phyloP scores from a whole-genome alignment of 2,888 invertebrate species.

The Tribolium freemani region DNA sequence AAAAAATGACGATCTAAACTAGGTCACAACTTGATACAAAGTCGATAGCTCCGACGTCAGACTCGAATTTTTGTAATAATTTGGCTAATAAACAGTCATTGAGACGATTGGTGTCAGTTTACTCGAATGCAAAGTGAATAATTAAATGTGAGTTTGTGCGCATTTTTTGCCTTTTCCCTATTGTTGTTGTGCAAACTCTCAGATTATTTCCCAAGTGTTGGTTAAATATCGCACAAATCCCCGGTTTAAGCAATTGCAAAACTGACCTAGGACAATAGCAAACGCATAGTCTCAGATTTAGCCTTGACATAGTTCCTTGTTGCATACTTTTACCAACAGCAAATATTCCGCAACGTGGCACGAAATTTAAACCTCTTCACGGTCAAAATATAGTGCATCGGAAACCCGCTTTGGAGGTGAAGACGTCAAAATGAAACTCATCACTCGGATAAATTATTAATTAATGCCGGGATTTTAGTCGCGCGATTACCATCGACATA shows the following conservation, averaged over 20 bases:
- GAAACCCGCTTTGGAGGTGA: not conserved
- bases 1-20: not conserved
- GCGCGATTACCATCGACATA: not conserved
- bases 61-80: not conserved
- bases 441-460: not conserved
- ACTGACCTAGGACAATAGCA: slow-evolving; percentile 41
- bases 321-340: slow-evolving; percentile 22
- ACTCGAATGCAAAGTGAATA: no score
- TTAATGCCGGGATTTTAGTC: not conserved
- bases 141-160: not conserved
- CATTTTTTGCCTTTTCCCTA: not conserved
- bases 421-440: not conserved
- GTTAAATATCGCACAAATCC: not conserved
- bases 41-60: not conserved
- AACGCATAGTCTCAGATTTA: slow-evolving; percentile 31
- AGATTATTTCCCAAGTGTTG: not conserved
- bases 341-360: slow-evolving; percentile 15
- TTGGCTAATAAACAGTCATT: not conserved
- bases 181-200: no score
- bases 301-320: slow-evolving; percentile 40
- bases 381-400: slow-evolving; percentile 11
- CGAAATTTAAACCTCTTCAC: slow-evolving; percentile 13
- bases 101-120: not conserved
- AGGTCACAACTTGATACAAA: not conserved
- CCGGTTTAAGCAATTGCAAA: slow-evolving; percentile 1